Base-by-base conservation (phyloP, 2,888 invertebrate genomes). In the Scelioninae gen. 2 region DNA sequence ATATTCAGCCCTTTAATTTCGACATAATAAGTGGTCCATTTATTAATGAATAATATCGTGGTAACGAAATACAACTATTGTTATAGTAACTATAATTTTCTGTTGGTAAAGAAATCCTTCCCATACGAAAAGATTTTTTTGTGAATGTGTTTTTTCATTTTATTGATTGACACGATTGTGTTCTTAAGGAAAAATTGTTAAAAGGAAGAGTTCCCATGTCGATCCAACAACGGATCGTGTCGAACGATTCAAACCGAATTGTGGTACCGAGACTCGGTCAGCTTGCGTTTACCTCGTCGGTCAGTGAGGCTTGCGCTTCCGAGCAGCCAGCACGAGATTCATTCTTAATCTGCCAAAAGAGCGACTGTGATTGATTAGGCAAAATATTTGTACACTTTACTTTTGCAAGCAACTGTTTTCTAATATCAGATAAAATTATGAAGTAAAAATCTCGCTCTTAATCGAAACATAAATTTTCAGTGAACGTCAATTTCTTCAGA, bases 231-330 rank as follows among this genome's bases (percentile, higher is more conserved):
- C 69, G 63, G 58, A 39, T 64, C 50, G 70, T 50, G 73, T 18
- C 64, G 74, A 72, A 67, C 72, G 78, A 71, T 78, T 78, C 74
- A 77, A 81, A 81, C 79, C 78, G 79, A 83, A 83, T 81, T 81
- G 80, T 80, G 81, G 80, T 82, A 80, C 77, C 67, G 73, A 78
- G 79, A 78, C 78, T 79, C 79, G 81, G 80, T 83, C 79, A 80
- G 81, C 78, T 81, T 80, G 78, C 79, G 79, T 83, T 83, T 83
- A 83, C 83, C 81, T 84, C 80, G 77, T 77, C 79, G 81, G 79
- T 81, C 85, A 85, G 85, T 85, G 79, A 81, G 83, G 77, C 81
- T 82, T 81, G 83, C 80, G 85, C 85, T 83, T 84, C 81, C 84
- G 80, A 82, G 80, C 81, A 74, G 83, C 80, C 79, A 84, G 80